Conservation (phyloP, 2,888 invertebrate genomes). For the Coelogynopora nodosa region DNA sequence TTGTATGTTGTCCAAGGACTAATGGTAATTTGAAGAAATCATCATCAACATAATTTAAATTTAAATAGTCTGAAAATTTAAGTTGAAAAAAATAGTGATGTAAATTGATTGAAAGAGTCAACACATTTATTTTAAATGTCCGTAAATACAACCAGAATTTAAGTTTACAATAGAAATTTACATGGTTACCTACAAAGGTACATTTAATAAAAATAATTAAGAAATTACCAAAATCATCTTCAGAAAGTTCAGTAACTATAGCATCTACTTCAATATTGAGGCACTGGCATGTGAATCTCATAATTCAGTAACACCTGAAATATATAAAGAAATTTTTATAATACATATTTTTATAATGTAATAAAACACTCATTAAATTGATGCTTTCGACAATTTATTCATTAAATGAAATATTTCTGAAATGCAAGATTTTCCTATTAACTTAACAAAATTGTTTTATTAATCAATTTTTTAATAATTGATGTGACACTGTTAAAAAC, state of each 20-base stretch:
- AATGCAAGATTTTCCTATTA: too few species aligned
- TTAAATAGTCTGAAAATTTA: background rate
- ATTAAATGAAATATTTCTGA: too few species aligned
- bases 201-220: background rate
- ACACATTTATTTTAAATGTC: background rate
- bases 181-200: too few species aligned
- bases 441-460: too few species aligned
- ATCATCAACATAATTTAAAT: background rate
- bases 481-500: too few species aligned
- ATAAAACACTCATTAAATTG: too few species aligned
- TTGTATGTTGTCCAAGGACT: background rate
- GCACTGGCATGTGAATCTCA: background rate
- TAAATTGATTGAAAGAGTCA: too few species aligned
- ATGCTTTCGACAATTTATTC: too few species aligned
- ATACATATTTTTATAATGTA: background rate
- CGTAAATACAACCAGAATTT: too few species aligned
- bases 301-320: background rate
- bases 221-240: background rate
- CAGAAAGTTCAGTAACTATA: background rate
- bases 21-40: background rate
- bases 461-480: too few species aligned
- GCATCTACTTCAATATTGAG: background rate
- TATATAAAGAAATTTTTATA: background rate
- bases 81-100: too few species aligned
- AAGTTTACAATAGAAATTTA: too few species aligned